Evolutionary conservation across 2,797 vertebrate genomes (phyloP), one percentile per base, ranked within the genome.

Genomic region (Pseudochaenichthys georgianus): DNA sequence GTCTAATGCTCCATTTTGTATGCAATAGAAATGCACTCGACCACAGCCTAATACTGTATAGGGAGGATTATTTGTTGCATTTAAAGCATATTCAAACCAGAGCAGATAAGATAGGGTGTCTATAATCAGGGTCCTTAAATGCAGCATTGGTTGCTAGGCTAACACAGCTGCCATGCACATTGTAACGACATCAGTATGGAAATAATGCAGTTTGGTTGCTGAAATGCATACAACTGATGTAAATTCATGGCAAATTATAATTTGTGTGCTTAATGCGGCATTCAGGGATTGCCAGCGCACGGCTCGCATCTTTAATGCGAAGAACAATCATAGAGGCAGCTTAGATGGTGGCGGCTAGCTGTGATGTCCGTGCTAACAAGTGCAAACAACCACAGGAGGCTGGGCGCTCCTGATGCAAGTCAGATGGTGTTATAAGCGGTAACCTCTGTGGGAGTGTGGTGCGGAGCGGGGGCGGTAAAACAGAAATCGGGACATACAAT

Each of bases 141-240:
- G 16, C 41, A 57, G 43, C 13, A 43, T 28, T 16, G 10, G 15
- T 41, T 34, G 52, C 6, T 21, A 34, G 34, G 7, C 15, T 34
- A 52, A 64, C 1, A 55, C 31, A 48, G 47, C 41, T 55, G 41
- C 19, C 16, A 15, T 15, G 43, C 11, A 23, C 41, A 58, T 64
- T 38, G 19, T 38, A 52, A 23, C 65, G 16, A 64, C 31, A 52
- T 15, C 42, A 3, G 41, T 62, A 42, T 55, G 41, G 5, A 75
- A 74, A 77, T 52, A 59, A 38, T 12, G 64, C 31, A 68, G 10
- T 21, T 58, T 58, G 46, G 55, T 70, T 64, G 2, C 1, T 59
- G 38, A 65, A 48, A 63, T 60, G 21, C 38, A 51, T 23, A 66
- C 62, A 48, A 78, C 17, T 0, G 0, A 71, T 63, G 60, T 34